Conservation (phyloP, 2,113 vertebrate genomes). For the Macaca fascicularis region DNA sequence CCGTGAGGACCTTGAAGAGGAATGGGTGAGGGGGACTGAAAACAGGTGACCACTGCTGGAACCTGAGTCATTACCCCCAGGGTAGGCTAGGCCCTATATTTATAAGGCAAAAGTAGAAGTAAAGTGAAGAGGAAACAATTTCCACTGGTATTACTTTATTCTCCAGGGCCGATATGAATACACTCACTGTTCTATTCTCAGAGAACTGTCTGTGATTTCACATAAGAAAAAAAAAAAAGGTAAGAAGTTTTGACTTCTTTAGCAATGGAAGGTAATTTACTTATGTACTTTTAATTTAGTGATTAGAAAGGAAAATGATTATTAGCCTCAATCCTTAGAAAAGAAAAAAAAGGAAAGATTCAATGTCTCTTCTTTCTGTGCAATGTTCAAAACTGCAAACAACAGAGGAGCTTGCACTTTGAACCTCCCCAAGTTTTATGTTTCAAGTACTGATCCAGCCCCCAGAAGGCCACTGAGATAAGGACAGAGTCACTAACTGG, state of each 20-base stretch:
- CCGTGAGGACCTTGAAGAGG: background rate
- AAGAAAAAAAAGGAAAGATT: background rate
- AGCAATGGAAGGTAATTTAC: background rate
- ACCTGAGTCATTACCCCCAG: background rate
- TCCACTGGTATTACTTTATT: background rate
- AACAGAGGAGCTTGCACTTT: background rate
- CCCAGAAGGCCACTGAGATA: background rate
- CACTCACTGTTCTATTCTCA: background rate
- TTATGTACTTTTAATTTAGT: background rate
- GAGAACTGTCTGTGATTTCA: background rate
- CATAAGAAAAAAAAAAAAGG: background rate
- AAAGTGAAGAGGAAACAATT: background rate
- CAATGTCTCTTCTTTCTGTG: background rate
- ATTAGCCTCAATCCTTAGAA: background rate
- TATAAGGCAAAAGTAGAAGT: background rate
- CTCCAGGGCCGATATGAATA: background rate
- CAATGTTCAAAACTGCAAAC: background rate
- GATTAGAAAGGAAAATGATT: conserved; percentile 14
- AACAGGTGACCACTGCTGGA: background rate
- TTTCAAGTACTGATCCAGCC: conserved; percentile 1
- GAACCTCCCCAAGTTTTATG: background rate
- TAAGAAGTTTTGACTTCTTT: background rate
- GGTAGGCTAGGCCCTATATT: background rate
- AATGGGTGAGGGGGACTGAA: background rate
- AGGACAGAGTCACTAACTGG: background rate